phyloP scores from a whole-genome alignment of 1,140 invertebrate genomes.

The Aricia agestis region DNA sequence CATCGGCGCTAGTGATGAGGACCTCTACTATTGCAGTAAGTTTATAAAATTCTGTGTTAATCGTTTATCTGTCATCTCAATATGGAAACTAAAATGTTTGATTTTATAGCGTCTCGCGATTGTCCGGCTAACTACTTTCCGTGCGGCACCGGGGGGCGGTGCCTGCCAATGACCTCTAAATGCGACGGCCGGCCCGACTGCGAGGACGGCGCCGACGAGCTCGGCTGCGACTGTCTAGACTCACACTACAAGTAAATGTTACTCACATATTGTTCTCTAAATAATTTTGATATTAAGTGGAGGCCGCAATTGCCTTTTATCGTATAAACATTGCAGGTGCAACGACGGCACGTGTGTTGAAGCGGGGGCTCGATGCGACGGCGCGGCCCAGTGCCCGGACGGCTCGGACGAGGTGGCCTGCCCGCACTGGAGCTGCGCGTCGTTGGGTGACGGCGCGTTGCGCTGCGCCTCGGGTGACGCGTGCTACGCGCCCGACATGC shows the following conservation, averaged over 20 bases:
- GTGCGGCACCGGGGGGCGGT: conserved; percentile 81
- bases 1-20: conserved; percentile 88
- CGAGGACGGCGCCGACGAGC: conserved; percentile 89
- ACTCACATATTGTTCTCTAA: neutral
- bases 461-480: conserved; percentile 30
- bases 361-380: conserved; percentile 81
- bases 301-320: neutral
- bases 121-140: conserved; percentile 76
- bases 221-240: conserved; percentile 76
- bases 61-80: neutral
- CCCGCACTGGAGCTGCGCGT: conserved; percentile 37
- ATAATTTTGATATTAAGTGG: neutral
- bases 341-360: conserved; percentile 78
- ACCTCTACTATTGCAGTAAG: conserved; percentile 77
- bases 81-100: neutral
- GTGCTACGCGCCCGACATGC: conserved; percentile 42
- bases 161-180: conserved; percentile 78
- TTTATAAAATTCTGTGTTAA: neutral
- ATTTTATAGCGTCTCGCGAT: conserved; percentile 63
- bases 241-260: conserved; percentile 52
- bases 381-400: conserved; percentile 81
- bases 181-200: conserved; percentile 91
- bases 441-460: conserved; percentile 29
- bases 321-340: conserved; percentile 55
- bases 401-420: conserved; percentile 77